phyloP scores from a whole-genome alignment of 64 coral and sea anemone genomes.

The Actinia tenebrosa region DNA sequence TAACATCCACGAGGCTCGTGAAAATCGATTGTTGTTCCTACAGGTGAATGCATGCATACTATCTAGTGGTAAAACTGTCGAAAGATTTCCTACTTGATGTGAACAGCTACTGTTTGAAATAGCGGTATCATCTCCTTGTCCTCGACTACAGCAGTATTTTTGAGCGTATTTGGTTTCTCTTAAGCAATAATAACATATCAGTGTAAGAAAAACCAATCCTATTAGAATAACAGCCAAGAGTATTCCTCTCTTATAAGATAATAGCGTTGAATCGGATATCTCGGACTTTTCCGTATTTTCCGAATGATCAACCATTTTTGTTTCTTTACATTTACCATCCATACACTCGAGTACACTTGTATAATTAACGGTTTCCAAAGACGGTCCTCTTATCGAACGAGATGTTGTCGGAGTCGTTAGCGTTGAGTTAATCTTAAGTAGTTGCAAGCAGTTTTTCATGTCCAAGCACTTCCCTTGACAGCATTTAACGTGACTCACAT shows the following conservation, averaged over 20 bases:
- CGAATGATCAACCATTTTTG: not conserved
- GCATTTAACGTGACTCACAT: not conserved
- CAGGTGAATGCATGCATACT: not conserved
- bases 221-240: slow-evolving; percentile 40
- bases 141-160: not conserved
- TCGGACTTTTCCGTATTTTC: not conserved
- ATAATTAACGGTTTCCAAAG: not conserved
- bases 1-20: slow-evolving; percentile 10
- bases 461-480: slow-evolving; percentile 1
- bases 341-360: not conserved
- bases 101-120: not conserved
- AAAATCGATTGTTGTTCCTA: not conserved
- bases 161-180: slow-evolving; percentile 20
- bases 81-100: not conserved
- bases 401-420: slow-evolving; percentile 3
- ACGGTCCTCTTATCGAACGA: not conserved
- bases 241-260: slow-evolving; percentile 27
- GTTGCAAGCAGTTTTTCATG: not conserved
- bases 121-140: not conserved
- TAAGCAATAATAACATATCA: slow-evolving; percentile 42
- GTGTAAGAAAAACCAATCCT: slow-evolving; percentile 25
- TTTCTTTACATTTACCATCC: not conserved
- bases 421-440: slow-evolving; percentile 15
- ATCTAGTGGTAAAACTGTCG: not conserved
- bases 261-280: not conserved